Evolutionary conservation across 2,888 invertebrate species (phyloP), one percentile per base, ranked within the genome.

Genomic region (Parochlus steinenii): DNA sequence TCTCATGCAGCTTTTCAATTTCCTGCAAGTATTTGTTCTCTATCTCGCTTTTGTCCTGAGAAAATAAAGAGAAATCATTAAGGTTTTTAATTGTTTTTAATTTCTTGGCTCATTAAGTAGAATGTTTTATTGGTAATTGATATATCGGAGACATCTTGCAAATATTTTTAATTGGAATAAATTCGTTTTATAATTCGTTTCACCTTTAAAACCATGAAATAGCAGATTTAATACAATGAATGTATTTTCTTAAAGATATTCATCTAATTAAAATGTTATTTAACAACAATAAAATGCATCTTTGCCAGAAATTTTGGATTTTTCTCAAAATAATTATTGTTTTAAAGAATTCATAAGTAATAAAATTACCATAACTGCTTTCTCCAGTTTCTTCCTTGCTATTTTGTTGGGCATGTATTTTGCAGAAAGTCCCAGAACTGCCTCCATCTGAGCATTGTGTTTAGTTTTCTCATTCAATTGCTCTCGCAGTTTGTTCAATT

Each of bases 401-500:
- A 70, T 62, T 15, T 65, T 61, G 0, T 74, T 68, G 22, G 67
- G 63, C 27, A 72, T 53, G 43, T 65, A 63, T 31, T 66, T 64
- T 35, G 64, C 63, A 1, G 67, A 67, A 25, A 74, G 49, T 0
- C 77, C 77, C 16, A 79, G 54, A n/a, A 76, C 57, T 2, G 74
- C 71, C 51, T 80, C 78, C 64, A 83, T 69, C 50, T 78, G 73
- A 40, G 65, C 64, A 44, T 77, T 74, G 22, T 69, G 64, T n/a
- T 65, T 64, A 7, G 74, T 64, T 10, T 74, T 67, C 1, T 65
- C 56, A 51, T 75, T 76, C 40, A 82, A 54, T 50, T 78, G 74
- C 17, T 66, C 65, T 20, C 83, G 67, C 26, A 87, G 53, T 38
- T 66, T 67, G 49, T 86, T 85, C 15, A 86, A 71, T 55, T 89